These are phyloP conservation scores for Megalops cyprinoides DNA, from an alignment of 2,797 vertebrate species.

Conservation along the genomic window DNA sequence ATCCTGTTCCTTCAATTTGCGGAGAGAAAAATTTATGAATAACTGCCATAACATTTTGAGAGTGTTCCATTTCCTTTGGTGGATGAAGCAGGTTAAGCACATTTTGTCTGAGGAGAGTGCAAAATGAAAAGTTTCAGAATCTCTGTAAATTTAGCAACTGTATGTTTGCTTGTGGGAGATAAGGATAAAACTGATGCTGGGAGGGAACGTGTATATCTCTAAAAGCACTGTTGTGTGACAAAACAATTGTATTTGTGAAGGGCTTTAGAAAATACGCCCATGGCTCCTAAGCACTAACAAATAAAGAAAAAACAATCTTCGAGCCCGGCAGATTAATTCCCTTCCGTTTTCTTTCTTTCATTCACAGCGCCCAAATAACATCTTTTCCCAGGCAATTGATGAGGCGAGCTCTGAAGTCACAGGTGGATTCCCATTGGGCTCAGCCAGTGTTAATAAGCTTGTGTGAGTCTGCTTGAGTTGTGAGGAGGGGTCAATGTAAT, in stretches of 20 bases:
- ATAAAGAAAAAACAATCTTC: slow-evolving; percentile 4
- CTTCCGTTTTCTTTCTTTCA: slow-evolving; percentile 20
- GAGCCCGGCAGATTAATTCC: slow-evolving; percentile 9
- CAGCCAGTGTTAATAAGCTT: slow-evolving; percentile 24
- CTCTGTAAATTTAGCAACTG: slow-evolving; percentile 19
- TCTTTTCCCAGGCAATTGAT: background rate
- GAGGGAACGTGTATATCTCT: background rate
- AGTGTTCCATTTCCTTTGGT: slow-evolving; percentile 1
- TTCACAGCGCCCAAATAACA: background rate
- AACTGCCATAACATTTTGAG: background rate
- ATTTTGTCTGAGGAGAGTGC: slow-evolving; percentile 3
- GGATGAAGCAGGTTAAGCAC: background rate
- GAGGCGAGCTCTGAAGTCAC: background rate
- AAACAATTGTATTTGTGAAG: slow-evolving; percentile 18
- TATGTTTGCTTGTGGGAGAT: slow-evolving; percentile 15
- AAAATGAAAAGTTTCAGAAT: slow-evolving; percentile 18
- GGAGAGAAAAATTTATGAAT: background rate
- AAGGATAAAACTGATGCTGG: slow-evolving; percentile 15
- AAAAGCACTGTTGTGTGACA: slow-evolving; percentile 9
- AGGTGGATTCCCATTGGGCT: background rate
- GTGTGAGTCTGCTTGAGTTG: background rate
- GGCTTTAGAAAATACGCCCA: slow-evolving; percentile 25
- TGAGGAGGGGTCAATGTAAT: slow-evolving; percentile 16
- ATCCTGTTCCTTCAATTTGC: slow-evolving; percentile 53
- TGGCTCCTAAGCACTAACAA: slow-evolving; percentile 15